Evolutionary conservation across 1,140 invertebrate species (phyloP), one percentile per base, ranked within the genome.

Genomic region (Eumeta japonica): DNA sequence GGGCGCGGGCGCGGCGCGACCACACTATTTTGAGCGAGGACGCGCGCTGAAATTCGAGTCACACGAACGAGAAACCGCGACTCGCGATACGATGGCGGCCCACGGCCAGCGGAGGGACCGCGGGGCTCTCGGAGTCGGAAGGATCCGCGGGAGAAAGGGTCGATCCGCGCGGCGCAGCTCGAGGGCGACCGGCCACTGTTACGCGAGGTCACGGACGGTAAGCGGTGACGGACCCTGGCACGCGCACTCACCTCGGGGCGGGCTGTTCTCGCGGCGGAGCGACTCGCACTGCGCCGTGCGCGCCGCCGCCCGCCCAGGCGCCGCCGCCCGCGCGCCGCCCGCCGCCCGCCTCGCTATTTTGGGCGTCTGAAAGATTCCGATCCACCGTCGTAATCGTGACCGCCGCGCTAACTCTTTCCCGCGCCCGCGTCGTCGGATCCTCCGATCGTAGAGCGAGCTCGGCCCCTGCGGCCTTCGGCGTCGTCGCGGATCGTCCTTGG

Each of bases 211-310:
- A n/a, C n/a, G n/a, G n/a, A n/a, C n/a, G n/a, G n/a, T n/a, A n/a
- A n/a, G n/a, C n/a, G n/a, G n/a, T n/a, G n/a, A n/a, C n/a, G n/a
- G n/a, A n/a, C n/a, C n/a, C n/a, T n/a, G n/a, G 14, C 48, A 50
- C 39, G 43, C 36, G 18, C 52, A 66, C 68, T 73, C 68, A 73
- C 66, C 65, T 73, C 63, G 58, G 45, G 46, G 49, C 52, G 65
- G 59, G 68, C 62, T 66, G 56, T 71, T 67, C 58, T 68, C 61
- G 62, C 68, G 68, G 68, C 68, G 68, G 68, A 73, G 68, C 68
- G 68, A 62, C 68, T 62, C 66, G 68, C 66, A 73, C 68, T 73
- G 62, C 58, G 62, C 50, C 45, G 5, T 9, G 9, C 7, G 33
- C 33, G 33, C 12, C 33, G 5, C 17, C 16, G 33, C 28, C 5